Evolutionary conservation across 2,113 vertebrate genomes (phyloP).

Genomic region (Ranitomeya imitator): DNA sequence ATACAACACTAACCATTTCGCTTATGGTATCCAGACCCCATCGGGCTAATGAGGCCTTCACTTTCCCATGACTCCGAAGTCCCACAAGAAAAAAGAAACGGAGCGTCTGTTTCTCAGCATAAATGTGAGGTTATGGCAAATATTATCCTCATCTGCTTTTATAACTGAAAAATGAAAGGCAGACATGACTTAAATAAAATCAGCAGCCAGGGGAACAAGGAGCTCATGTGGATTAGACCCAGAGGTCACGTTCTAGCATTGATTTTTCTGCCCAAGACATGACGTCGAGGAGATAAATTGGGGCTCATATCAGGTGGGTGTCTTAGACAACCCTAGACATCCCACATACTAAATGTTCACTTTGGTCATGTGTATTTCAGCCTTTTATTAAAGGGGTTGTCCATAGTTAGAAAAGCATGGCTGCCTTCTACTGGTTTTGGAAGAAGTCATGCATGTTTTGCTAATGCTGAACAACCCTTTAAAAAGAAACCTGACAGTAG

Average conservation of each 20-base stretch:
- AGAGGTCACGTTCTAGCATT: constrained; percentile 3
- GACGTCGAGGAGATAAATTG: background rate
- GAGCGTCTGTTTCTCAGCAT: background rate
- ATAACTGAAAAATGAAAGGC: constrained; percentile 44
- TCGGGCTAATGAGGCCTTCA: constrained; percentile 2
- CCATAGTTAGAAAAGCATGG: too few relatives aligned
- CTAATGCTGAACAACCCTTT: too few relatives aligned
- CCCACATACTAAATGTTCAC: background rate
- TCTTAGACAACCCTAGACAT: background rate
- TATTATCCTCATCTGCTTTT: constrained; percentile 48
- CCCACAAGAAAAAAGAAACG: background rate
- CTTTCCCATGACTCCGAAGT: background rate
- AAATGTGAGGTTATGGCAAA: constrained; percentile 39
- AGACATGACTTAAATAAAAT: constrained; percentile 30
- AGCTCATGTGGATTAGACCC: constrained; percentile 24
- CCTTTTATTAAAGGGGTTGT: background rate
- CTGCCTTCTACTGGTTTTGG: too few relatives aligned
- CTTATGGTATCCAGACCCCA: background rate
- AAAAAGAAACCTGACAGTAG: too few relatives aligned
- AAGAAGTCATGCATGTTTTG: too few relatives aligned
- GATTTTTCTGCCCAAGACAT: constrained; percentile 9
- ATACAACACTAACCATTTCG: constrained; percentile 23
- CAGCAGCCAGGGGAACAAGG: constrained; percentile 39
- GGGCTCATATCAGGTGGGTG: background rate
- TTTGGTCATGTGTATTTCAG: background rate